Percentiles rank a stretch among this genome's conserved stretches.
phyloP scores from a whole-genome alignment of 1,140 invertebrate genomes.

The Cyclargus thomasi region DNA sequence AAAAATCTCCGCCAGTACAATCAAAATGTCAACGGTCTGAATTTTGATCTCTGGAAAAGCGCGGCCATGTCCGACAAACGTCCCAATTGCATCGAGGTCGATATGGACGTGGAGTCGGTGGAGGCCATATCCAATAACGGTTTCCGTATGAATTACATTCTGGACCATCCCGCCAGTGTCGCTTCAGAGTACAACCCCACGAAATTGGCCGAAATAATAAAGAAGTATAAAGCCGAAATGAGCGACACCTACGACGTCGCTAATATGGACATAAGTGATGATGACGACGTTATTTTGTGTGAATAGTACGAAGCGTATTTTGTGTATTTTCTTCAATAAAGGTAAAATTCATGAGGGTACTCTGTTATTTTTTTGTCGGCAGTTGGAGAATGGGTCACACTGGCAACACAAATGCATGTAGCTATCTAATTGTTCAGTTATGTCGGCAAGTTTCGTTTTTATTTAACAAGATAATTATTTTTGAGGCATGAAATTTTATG shows the following conservation, averaged over 20 bases:
- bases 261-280: conserved; percentile 54
- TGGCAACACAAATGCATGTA: too few species aligned
- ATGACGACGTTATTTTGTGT: conserved; percentile 15
- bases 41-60: conserved; percentile 55
- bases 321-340: neutral
- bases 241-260: conserved; percentile 51
- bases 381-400: too few species aligned
- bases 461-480: too few species aligned
- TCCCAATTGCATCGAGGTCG: conserved; percentile 31
- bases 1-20: conserved; percentile 50
- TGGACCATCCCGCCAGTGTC: conserved; percentile 28
- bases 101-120: conserved; percentile 56
- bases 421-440: too few species aligned
- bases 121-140: conserved; percentile 42
- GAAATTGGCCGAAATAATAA: conserved; percentile 38
- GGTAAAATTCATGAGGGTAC: neutral
- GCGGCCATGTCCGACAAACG: conserved; percentile 2
- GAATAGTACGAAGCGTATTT: neutral
- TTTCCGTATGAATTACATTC: conserved; percentile 47
- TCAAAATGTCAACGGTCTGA: conserved; percentile 49
- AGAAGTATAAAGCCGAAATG: conserved; percentile 42
- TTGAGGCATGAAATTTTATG: too few species aligned
- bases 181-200: conserved; percentile 30
- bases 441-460: too few species aligned
- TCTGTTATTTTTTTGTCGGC: neutral